Evolutionary conservation across 1,140 invertebrate genomes (phyloP), one percentile per base, ranked within the genome.

Genomic region (Scaptomyza graminum): DNA sequence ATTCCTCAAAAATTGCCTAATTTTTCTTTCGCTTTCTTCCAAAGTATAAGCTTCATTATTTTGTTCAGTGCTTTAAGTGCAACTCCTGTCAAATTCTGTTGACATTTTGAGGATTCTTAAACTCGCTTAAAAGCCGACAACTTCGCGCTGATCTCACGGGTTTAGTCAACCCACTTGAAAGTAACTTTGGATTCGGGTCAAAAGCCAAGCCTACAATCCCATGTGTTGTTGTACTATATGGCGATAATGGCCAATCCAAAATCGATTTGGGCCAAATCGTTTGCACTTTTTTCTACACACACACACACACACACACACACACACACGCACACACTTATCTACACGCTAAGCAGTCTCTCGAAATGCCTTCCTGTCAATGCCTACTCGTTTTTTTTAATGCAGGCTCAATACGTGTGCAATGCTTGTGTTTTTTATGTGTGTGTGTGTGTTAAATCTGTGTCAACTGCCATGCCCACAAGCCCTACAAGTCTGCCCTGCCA

Each of bases 181-280:
- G 31, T 22, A 44, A 12, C 18, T 6, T 66, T 6, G 28, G 28
- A 34, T 57, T 57, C 43, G 55, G 55, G 55, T 57, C 55, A 43
- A 57, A 31, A 15, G 22, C 49, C 49, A 16, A 59, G 28, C 28
- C 28, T 31, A 31, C 28, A 31, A 6, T 1, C 28, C 2, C 6
- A 31, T 31, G 5, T 31, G 7, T 31, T n/a, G n/a, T n/a, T n/a
- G 25, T 25, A 52, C 65, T 43, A 2, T 64, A 52, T 62, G 51
- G 46, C 46, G 6, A 55, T 81, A 85, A 87, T 87, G 68, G 81
- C 81, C 81, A 81, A 85, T 85, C 74, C 62, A 87, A 85, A 87
- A 85, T 85, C 82, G 79, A 85, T 85, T 85, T 61, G 67, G 78
- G 78, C 49, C 79, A 83, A 78, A 78, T 67, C 76, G 76, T 46